Percentiles rank a stretch among this genome's conserved stretches.
Conservation (phyloP, 53 echinoderm and acorn worm genomes). For the Astropecten irregularis region DNA sequence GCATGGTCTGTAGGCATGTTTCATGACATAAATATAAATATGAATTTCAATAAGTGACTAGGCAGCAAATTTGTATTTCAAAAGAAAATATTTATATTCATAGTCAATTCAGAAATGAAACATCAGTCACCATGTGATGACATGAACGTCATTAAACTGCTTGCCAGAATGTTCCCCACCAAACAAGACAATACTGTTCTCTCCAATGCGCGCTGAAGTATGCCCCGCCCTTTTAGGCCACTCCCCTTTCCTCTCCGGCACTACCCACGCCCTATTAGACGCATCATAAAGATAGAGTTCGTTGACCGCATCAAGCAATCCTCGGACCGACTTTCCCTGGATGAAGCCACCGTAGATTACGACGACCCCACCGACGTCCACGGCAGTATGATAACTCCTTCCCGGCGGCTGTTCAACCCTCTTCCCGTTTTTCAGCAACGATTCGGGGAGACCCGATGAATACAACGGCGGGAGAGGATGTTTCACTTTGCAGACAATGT, state of each 20-base stretch:
- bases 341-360: constrained; percentile 71
- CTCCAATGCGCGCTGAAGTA: constrained; percentile 54
- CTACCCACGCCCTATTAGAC: constrained; percentile 39
- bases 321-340: constrained; percentile 72
- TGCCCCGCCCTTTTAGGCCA: constrained; percentile 72
- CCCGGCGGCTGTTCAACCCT: constrained; percentile 57
- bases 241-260: constrained; percentile 54
- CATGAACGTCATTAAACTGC: constrained; percentile 62
- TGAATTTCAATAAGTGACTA: not conserved
- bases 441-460: constrained; percentile 21
- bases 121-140: constrained; percentile 69
- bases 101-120: too few relatives aligned
- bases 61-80: too few relatives aligned
- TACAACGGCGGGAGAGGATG: constrained; percentile 12
- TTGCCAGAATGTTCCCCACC: constrained; percentile 70
- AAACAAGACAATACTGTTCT: constrained; percentile 52
- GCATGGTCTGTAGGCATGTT: too few relatives aligned
- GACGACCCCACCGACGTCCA: constrained; percentile 19
- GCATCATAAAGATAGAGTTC: constrained; percentile 61
- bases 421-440: constrained; percentile 36
- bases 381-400: constrained; percentile 64
- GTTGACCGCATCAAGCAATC: constrained; percentile 61
- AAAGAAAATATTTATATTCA: too few relatives aligned
- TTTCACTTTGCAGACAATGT: constrained; percentile 62
- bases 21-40: not conserved